Conservation (phyloP, 37 sponge, comb jelly and placozoan genomes). For the Beroe ovata region DNA sequence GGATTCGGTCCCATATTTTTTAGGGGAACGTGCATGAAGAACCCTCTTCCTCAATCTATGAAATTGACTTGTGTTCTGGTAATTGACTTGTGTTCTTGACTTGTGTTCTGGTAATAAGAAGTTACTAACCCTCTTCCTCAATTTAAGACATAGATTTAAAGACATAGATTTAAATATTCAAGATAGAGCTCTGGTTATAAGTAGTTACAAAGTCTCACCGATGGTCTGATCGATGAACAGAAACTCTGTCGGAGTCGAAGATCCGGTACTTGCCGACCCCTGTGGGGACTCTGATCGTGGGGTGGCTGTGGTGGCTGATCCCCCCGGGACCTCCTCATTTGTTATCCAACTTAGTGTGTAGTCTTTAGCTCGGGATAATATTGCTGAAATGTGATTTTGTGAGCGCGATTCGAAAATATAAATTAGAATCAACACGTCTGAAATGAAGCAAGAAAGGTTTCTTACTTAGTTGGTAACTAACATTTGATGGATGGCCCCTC, state of each 20-base stretch:
- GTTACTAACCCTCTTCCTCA: too few relatives aligned
- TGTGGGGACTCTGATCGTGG: neutral
- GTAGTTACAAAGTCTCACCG: too few relatives aligned
- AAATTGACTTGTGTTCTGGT: too few relatives aligned
- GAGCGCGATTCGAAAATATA: neutral
- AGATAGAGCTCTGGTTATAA: too few relatives aligned
- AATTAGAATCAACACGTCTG: neutral
- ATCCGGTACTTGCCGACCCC: neutral
- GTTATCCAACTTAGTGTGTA: constrained; percentile 49
- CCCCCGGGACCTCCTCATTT: constrained; percentile 35
- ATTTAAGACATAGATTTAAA: too few relatives aligned
- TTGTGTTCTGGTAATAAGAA: too few relatives aligned
- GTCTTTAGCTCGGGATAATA: constrained; percentile 45
- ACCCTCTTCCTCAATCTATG: too few relatives aligned
- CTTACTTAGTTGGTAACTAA: neutral
- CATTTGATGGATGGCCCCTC: constrained; percentile 47
- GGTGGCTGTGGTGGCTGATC: too few relatives aligned
- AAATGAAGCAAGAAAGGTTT: neutral
- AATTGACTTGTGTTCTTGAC: too few relatives aligned
- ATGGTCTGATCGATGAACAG: neutral
- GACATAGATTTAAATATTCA: too few relatives aligned
- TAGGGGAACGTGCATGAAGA: too few relatives aligned
- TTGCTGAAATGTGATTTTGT: neutral
- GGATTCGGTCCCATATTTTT: too few relatives aligned
- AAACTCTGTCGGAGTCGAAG: neutral